Conservation (phyloP, 37 sponge, comb jelly and placozoan species). For the Eunapius fragilis region DNA sequence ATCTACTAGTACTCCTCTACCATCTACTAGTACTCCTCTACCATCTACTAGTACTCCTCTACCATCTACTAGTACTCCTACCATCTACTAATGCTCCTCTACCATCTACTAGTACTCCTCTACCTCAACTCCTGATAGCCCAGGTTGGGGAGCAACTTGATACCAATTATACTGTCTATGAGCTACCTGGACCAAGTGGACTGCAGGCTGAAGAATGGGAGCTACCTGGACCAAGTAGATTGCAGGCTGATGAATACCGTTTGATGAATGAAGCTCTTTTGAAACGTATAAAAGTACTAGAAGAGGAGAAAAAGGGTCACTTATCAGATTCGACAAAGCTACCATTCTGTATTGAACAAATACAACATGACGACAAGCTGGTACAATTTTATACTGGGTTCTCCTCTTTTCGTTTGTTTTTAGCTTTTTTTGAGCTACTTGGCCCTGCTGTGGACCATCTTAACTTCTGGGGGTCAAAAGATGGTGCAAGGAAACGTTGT, state of each 20-base stretch:
- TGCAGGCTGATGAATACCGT: neutral
- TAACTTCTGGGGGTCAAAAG: constrained; percentile 41
- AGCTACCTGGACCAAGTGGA: constrained; percentile 13
- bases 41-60: neutral
- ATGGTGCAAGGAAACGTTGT: neutral
- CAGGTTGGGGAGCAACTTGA: constrained; percentile 8
- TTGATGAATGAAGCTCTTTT: constrained; percentile 17
- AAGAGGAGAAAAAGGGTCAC: constrained; percentile 8
- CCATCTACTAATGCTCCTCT: neutral
- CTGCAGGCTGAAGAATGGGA: constrained; percentile 9
- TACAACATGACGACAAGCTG: constrained; percentile 42
- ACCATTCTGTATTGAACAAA: constrained; percentile 28
- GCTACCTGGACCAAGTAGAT: constrained; percentile 6
- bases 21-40: neutral
- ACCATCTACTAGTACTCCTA: neutral
- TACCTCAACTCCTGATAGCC: constrained; percentile 1
- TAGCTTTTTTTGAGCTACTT: constrained; percentile 43
- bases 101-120: neutral
- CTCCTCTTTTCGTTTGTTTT: constrained; percentile 13
- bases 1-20: neutral
- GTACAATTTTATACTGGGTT: constrained; percentile 46
- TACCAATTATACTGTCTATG: constrained; percentile 29
- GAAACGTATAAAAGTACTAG: constrained; percentile 38
- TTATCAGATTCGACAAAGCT: constrained; percentile 1
- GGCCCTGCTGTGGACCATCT: constrained; percentile 42